Conservation (phyloP, 2,888 invertebrate species). For the Luffia ferchaultella region DNA sequence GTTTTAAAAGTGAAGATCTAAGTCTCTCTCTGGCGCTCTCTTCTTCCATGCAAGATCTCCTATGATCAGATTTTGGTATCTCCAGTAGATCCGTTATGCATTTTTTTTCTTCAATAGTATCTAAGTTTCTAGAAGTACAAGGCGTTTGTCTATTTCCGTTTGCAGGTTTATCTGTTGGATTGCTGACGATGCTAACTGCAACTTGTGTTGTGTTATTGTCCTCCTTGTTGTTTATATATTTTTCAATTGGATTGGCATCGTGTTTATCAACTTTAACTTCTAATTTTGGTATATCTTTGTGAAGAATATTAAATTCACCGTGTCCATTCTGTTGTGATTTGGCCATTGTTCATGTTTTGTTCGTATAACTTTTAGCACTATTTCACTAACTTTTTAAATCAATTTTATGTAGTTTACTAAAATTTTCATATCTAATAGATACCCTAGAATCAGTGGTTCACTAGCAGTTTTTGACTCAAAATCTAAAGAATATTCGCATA, state of each 20-base stretch:
- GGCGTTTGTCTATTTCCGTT: no score
- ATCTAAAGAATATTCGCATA: no score
- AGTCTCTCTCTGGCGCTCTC: slow-evolving; percentile 72
- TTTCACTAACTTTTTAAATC: no score
- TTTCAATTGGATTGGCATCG: not conserved
- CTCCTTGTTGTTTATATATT: not conserved
- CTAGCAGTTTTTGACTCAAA: no score
- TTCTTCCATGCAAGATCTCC: slow-evolving; percentile 75
- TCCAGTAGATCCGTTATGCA: slow-evolving; percentile 20
- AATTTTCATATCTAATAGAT: no score
- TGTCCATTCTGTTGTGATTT: not conserved
- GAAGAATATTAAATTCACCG: not conserved
- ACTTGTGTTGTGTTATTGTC: no score
- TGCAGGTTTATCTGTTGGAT: no score
- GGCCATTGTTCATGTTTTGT: not conserved
- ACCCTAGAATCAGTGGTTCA: no score
- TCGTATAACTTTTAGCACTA: no score
- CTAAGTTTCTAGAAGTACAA: not conserved
- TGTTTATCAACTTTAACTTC: not conserved
- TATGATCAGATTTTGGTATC: slow-evolving; percentile 31
- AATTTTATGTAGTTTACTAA: no score
- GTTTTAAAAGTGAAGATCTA: slow-evolving; percentile 67
- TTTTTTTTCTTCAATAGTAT: not conserved
- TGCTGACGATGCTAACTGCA: no score
- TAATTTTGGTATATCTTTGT: not conserved